Evolutionary conservation across 1,140 invertebrate genomes (phyloP), one percentile per base, ranked within the genome.

Genomic region (Musca vetustissima): DNA sequence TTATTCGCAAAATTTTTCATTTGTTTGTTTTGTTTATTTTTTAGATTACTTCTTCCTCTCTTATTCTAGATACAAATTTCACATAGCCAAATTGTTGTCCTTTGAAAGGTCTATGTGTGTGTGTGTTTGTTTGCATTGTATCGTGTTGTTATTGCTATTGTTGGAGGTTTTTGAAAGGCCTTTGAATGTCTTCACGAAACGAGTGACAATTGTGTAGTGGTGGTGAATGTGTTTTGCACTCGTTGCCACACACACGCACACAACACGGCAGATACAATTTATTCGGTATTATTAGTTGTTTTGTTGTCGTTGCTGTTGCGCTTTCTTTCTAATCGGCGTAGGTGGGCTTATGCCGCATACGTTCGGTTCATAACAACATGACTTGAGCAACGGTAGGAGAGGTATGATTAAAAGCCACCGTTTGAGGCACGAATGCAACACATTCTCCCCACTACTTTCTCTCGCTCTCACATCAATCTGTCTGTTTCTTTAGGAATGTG

Each of bases 91-190:
- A n/a, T 21, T 21, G 9, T 52, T 7, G 49, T 52, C 49, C 49
- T 52, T 52, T 52, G 7, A 0, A 7, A 21, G 49, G 15, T 19
- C 17, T 19, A 22, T 52, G n/a, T 19, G n/a, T 52, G 8, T 11
- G 21, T 14, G 15, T 49, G 15, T 8, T 52, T 22, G 17, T 52
- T 52, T 52, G 17, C 48, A 15, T 49, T 15, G 4, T 11, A 15
- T 49, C 15, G 9, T 49, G 53, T 36, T 43, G 28, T 21, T 61
- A 19, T 36, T 19, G 57, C 36, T 43, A 32, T 43, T 36, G 57
- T 32, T 61, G 57, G n/a, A 43, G 17, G n/a, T 13, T 61, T 61
- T 61, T 61, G 57, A 61, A 61, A 61, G 57, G 57, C 57, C 36
- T 61, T 61, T 61, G 57, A 61, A 61, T 61, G 57, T 25, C 57